Evolutionary conservation across 2,888 invertebrate species (phyloP).

Genomic region (Clistopyga incitator): DNA sequence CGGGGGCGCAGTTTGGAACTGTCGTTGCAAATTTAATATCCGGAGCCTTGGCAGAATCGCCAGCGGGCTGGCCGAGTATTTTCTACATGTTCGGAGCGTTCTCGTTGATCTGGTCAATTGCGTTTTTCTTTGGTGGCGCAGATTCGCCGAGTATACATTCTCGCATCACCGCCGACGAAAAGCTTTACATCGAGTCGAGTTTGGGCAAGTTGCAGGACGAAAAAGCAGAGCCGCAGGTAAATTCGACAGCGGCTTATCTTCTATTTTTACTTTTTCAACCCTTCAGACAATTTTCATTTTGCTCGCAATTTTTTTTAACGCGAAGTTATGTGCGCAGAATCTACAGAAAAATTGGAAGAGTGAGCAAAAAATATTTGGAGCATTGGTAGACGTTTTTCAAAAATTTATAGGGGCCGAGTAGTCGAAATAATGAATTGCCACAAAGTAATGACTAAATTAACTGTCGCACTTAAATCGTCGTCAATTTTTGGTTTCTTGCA

Average conservation of each 20-base stretch:
- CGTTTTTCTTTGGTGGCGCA: constrained; percentile 86
- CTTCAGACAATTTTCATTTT: no score
- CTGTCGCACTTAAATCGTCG: background rate
- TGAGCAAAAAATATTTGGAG: no score
- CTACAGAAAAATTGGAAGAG: no score
- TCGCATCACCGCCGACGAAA: constrained; percentile 86
- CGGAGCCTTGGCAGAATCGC: constrained; percentile 87
- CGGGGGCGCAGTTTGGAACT: constrained; percentile 89
- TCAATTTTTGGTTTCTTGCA: background rate
- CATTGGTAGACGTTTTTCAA: no score
- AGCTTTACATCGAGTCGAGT: constrained; percentile 86
- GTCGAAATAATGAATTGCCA: background rate
- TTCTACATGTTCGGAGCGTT: constrained; percentile 87
- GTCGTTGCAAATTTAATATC: constrained; percentile 88
- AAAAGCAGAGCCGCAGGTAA: constrained; percentile 69
- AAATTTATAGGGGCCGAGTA: no score
- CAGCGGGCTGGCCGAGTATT: constrained; percentile 88
- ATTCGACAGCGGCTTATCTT: no score
- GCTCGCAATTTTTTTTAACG: no score
- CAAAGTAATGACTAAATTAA: background rate
- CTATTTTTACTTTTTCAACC: no score
- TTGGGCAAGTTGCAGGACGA: constrained; percentile 75
- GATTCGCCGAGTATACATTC: constrained; percentile 86
- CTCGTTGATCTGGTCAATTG: constrained; percentile 85
- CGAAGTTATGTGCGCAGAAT: no score